Conservation (phyloP, 2,888 invertebrate species). For the Drosophila nigricruria region DNA sequence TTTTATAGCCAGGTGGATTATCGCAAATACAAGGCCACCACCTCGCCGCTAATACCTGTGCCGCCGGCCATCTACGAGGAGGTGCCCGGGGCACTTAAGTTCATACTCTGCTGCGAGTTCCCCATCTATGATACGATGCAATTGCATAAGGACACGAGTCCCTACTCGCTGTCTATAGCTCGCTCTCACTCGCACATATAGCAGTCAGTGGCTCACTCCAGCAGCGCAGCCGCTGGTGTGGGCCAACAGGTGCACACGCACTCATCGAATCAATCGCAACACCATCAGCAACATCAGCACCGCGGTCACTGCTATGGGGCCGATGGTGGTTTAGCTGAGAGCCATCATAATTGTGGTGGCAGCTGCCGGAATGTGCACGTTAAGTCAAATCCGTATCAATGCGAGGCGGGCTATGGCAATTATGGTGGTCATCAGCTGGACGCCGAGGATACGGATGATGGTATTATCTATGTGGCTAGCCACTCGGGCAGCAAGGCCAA, state of each 20-base stretch:
- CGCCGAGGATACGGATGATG: conserved; percentile 83
- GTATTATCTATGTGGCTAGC: conserved; percentile 81
- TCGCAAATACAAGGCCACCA: conserved; percentile 94
- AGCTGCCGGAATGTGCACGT: conserved; percentile 82
- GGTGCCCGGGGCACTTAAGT: conserved; percentile 93
- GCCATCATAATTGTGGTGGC: conserved; percentile 82
- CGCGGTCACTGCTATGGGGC: conserved; percentile 82
- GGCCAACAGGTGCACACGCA: conserved; percentile 60
- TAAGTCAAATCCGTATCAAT: conserved; percentile 84
- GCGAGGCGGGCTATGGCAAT: conserved; percentile 83
- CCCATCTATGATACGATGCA: conserved; percentile 93
- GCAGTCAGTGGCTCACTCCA: conserved; percentile 85
- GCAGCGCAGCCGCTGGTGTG: conserved; percentile 79
- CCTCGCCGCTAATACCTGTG: conserved; percentile 95
- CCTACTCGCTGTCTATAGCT: conserved; percentile 84
- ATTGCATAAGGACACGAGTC: conserved; percentile 85
- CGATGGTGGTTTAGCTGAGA: conserved; percentile 81
- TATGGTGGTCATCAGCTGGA: conserved; percentile 63
- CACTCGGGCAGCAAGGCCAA: conserved; percentile 61
- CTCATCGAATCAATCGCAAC: conserved; percentile 58
- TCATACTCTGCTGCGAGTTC: conserved; percentile 94
- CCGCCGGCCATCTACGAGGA: conserved; percentile 95
- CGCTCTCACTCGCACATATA: conserved; percentile 85
- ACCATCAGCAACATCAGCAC: conserved; percentile 68
- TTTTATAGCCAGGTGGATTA: conserved; percentile 91